Evolutionary conservation across 2,888 invertebrate genomes (phyloP).

Genomic region (Cheiracanthium punctorium): DNA sequence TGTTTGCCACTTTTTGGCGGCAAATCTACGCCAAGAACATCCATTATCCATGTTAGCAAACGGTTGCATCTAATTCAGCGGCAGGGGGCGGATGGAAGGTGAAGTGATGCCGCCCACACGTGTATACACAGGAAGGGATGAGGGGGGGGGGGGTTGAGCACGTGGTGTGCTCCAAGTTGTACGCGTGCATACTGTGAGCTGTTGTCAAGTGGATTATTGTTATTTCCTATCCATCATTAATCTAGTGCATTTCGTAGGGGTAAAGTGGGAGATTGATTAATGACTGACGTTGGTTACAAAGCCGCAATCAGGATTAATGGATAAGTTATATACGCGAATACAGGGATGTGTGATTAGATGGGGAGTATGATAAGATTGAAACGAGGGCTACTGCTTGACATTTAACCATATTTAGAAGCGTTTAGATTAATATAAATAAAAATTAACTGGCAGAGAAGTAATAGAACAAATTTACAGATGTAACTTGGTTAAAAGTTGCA

Average conservation of each 20-base stretch:
- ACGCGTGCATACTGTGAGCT: not conserved
- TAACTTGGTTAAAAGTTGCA: too few relatives aligned
- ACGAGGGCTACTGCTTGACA: not conserved
- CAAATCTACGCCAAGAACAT: conserved; percentile 29
- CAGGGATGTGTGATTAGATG: not conserved
- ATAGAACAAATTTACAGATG: not conserved
- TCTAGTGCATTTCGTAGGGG: not conserved
- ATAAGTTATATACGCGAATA: not conserved
- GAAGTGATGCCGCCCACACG: not conserved
- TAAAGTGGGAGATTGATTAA: not conserved
- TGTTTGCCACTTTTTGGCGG: conserved; percentile 10
- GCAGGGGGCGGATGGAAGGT: conserved; percentile 12
- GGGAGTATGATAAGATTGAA: not conserved
- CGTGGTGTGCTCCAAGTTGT: not conserved
- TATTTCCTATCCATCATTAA: conserved; percentile 3
- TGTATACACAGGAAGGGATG: not conserved
- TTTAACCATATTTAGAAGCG: not conserved
- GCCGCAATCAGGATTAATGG: conserved; percentile 10
- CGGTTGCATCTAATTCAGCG: conserved; percentile 26
- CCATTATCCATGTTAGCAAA: conserved; percentile 43
- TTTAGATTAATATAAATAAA: not conserved
- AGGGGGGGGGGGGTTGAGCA: not conserved
- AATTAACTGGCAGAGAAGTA: not conserved
- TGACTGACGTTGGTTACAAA: not conserved
- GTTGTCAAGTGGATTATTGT: conserved; percentile 4